phyloP scores from a whole-genome alignment of 2,888 invertebrate genomes.

The Pristionchus maxplancki region DNA sequence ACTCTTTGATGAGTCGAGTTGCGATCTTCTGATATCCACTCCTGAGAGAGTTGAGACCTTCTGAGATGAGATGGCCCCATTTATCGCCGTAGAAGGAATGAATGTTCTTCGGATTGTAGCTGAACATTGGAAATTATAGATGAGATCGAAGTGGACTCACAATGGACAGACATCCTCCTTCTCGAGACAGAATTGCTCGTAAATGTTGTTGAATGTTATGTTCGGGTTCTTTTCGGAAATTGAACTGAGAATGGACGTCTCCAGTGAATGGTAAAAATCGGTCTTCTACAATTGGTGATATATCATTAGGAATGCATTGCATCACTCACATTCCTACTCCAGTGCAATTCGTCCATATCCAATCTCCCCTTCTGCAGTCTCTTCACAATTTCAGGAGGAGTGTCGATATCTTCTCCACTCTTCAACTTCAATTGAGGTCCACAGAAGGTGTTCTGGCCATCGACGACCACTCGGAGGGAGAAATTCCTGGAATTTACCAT shows the following conservation, averaged over 20 bases:
- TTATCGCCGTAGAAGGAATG: constrained; percentile 26
- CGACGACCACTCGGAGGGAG: neutral
- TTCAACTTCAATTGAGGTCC: neutral
- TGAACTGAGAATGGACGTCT: neutral
- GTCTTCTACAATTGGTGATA: neutral
- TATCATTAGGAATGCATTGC: neutral
- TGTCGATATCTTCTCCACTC: constrained; percentile 14
- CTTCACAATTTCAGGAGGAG: neutral
- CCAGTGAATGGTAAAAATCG: neutral
- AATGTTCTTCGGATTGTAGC: neutral
- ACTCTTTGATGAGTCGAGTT: neutral
- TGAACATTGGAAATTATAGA: neutral
- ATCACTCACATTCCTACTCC: constrained; percentile 6
- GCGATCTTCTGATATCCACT: constrained; percentile 16
- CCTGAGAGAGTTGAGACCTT: constrained; percentile 21
- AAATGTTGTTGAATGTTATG: constrained; percentile 13
- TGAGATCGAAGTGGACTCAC: neutral
- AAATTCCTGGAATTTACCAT: neutral
- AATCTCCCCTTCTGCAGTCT: neutral
- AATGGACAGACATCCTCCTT: constrained; percentile 6
- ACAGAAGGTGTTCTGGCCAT: constrained; percentile 18
- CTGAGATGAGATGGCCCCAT: constrained; percentile 21
- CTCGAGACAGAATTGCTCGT: constrained; percentile 6
- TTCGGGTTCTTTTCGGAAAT: neutral
- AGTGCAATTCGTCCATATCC: constrained; percentile 13